These are phyloP conservation scores for Prunella fulvescens DNA, from an alignment of 2,113 vertebrate genomes.

Conservation along the genomic window DNA sequence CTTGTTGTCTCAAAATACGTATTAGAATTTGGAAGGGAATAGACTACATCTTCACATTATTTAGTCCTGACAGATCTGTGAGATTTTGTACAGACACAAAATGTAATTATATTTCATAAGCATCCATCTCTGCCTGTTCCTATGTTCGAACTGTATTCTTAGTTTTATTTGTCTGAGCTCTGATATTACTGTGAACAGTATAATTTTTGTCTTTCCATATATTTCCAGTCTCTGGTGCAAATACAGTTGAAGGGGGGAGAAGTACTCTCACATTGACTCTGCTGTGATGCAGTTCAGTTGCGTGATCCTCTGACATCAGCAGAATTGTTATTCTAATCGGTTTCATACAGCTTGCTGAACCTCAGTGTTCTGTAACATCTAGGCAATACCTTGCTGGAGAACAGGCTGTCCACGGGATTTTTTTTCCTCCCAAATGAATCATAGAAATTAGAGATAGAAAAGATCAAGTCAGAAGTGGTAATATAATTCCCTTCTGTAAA, in stretches of 20 bases:
- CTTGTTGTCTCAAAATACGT: background rate
- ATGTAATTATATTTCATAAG: background rate
- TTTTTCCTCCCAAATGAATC: conserved; percentile 7
- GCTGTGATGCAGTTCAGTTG: background rate
- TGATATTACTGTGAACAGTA: background rate
- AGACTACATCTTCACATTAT: background rate
- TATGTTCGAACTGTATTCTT: background rate
- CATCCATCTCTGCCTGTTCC: background rate
- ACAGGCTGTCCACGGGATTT: background rate
- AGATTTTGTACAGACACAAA: background rate
- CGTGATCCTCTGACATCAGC: conserved; percentile 22
- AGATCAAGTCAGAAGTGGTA: conserved; percentile 10
- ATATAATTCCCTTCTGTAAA: conserved; percentile 45
- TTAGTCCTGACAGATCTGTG: background rate
- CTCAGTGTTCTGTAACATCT: conserved; percentile 12
- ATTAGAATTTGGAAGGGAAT: background rate
- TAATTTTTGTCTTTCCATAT: background rate
- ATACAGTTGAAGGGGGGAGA: background rate
- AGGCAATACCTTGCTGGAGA: background rate
- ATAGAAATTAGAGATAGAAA: conserved; percentile 14
- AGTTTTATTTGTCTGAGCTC: background rate
- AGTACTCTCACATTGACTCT: background rate
- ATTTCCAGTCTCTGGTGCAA: background rate
- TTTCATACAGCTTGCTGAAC: conserved; percentile 11
- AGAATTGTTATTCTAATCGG: background rate